These are phyloP conservation scores for Mus caroli DNA, from an alignment of 2,797 vertebrate genomes.

Conservation along the genomic window DNA sequence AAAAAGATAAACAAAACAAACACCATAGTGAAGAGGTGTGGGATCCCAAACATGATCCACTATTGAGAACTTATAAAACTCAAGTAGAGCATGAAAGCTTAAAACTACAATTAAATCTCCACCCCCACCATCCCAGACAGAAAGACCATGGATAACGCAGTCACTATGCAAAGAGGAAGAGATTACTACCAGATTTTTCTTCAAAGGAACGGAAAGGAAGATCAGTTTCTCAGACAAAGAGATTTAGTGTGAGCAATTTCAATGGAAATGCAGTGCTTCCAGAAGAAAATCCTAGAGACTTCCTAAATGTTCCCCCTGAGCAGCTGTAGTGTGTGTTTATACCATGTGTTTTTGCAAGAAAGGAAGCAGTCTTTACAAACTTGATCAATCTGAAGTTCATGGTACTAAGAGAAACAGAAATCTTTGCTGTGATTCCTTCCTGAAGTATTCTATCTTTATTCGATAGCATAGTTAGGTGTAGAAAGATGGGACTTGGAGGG, in stretches of 20 bases:
- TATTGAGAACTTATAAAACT: constrained; percentile 45
- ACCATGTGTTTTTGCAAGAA: not conserved
- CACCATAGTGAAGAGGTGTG: not conserved
- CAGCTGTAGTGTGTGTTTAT: not conserved
- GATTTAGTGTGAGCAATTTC: not conserved
- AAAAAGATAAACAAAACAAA: not conserved
- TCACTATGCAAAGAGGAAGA: not conserved
- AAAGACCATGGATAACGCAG: not conserved
- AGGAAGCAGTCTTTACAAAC: constrained; percentile 4
- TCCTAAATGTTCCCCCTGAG: not conserved
- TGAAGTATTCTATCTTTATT: not conserved
- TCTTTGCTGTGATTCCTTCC: not conserved
- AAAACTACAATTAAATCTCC: not conserved
- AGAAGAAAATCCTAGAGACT: constrained; percentile 7
- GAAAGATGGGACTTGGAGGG: not conserved
- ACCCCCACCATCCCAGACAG: not conserved
- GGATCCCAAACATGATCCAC: not conserved
- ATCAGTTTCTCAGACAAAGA: not conserved
- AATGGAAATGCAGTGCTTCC: not conserved
- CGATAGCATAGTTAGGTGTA: not conserved
- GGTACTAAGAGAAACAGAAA: not conserved
- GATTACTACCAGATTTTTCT: constrained; percentile 46
- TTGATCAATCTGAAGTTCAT: not conserved
- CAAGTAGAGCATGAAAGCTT: not conserved
- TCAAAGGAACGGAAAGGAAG: constrained; percentile 39